Evolutionary conservation across 2,113 vertebrate species (phyloP).

Genomic region (Coptodon rendalli): DNA sequence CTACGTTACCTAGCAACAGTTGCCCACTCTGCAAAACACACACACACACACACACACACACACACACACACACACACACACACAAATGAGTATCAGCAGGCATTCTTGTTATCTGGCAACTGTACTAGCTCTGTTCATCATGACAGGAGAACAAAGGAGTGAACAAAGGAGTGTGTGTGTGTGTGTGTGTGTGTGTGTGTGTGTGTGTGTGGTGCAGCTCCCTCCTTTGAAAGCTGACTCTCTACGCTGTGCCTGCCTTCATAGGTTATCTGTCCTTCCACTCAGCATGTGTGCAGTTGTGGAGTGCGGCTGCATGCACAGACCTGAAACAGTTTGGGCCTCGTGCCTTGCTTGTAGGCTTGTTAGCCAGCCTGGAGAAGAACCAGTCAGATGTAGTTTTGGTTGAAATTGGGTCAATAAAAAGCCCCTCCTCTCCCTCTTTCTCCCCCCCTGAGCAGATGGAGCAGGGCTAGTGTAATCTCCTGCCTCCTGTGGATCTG

Average conservation of each 20-base stretch:
- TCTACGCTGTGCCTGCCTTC: background rate
- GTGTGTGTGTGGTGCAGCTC: background rate
- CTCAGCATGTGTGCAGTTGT: background rate
- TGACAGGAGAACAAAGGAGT: constrained; percentile 6
- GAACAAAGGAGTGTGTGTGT: background rate
- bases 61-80: background rate
- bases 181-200: background rate
- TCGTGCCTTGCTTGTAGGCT: background rate
- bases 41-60: background rate
- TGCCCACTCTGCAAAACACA: constrained; percentile 16
- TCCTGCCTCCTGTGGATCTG: constrained; percentile 39
- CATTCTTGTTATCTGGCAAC: background rate
- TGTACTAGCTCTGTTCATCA: background rate
- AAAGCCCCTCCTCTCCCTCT: background rate
- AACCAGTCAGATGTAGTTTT: background rate
- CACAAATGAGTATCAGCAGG: background rate
- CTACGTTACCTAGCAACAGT: constrained; percentile 56
- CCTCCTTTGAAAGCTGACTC: background rate
- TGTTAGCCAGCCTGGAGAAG: background rate
- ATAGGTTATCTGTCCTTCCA: background rate
- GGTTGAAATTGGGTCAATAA: constrained; percentile 43
- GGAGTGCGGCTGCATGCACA: background rate
- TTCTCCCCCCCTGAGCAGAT: constrained; percentile 44
- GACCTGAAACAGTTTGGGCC: background rate
- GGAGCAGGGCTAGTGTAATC: constrained; percentile 55